Percentiles rank a stretch among this genome's conserved stretches.
Evolutionary conservation across 1,140 invertebrate species (phyloP).

Genomic region (Zaprionus africanus): DNA sequence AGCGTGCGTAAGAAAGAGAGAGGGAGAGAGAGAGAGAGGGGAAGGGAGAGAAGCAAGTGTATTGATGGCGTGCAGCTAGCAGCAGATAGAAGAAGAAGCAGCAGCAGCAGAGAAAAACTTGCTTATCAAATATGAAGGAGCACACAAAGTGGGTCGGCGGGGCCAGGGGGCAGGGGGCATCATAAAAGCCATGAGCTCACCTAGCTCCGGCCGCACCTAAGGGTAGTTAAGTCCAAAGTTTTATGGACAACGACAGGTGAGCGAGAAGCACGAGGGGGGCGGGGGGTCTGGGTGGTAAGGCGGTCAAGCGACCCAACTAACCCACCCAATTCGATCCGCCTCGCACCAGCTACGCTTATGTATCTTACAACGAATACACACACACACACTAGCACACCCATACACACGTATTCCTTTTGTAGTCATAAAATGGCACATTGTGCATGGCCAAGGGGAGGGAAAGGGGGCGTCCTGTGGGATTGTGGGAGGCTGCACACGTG

Average conservation of each 20-base stretch:
- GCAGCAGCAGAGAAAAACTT: slow-evolving; percentile 52
- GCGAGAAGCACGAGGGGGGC: slow-evolving; percentile 15
- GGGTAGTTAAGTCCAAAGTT: slow-evolving; percentile 78
- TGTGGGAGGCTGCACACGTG: slow-evolving; percentile 70
- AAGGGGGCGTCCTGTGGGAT: not conserved
- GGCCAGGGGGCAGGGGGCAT: slow-evolving; percentile 36
- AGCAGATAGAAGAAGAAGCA: slow-evolving; percentile 39
- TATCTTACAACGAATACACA: slow-evolving; percentile 38
- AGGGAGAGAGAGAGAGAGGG: slow-evolving; percentile 8
- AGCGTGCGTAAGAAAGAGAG: slow-evolving; percentile 10
- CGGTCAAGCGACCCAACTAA: slow-evolving; percentile 34
- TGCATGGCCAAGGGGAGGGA: slow-evolving; percentile 14
- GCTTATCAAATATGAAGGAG: slow-evolving; percentile 82
- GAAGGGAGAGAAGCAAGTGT: slow-evolving; percentile 49
- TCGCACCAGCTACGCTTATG: slow-evolving; percentile 26
- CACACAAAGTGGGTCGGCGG: slow-evolving; percentile 63
- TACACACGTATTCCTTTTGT: slow-evolving; percentile 50
- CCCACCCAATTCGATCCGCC: slow-evolving; percentile 35
- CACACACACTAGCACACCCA: not conserved
- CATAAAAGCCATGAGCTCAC: slow-evolving; percentile 80
- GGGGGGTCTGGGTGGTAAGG: not conserved
- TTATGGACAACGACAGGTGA: slow-evolving; percentile 74
- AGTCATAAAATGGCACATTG: slow-evolving; percentile 71
- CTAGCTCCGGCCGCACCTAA: slow-evolving; percentile 52
- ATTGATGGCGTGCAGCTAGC: slow-evolving; percentile 76